phyloP scores from a whole-genome alignment of 2,888 invertebrate species.

The Drosophila limbata region DNA sequence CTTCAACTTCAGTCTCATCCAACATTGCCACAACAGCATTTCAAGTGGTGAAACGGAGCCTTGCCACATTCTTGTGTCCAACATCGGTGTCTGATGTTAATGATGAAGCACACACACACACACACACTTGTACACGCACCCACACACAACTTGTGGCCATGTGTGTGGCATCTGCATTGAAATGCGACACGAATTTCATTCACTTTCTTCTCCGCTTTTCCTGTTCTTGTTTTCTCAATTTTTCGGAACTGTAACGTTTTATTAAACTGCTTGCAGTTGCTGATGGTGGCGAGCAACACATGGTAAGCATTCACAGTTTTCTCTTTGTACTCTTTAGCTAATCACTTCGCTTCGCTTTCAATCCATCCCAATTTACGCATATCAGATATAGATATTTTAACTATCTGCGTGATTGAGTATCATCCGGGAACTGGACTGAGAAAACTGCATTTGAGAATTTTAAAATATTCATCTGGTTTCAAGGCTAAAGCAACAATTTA shows the following conservation, averaged over 20 bases:
- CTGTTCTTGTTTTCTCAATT: background rate
- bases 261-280: background rate
- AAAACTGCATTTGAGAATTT: background rate
- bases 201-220: constrained; percentile 9
- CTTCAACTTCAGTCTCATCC: constrained; percentile 28
- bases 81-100: constrained; percentile 47
- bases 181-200: constrained; percentile 52
- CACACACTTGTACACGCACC: background rate
- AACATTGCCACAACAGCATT: constrained; percentile 45
- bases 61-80: constrained; percentile 45
- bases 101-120: constrained; percentile 45
- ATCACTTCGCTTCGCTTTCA: constrained; percentile 25
- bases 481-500: background rate
- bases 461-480: no score
- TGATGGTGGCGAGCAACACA: constrained; percentile 3
- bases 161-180: constrained; percentile 56
- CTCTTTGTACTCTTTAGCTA: constrained; percentile 3
- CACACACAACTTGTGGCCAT: constrained; percentile 15
- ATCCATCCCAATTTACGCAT: constrained; percentile 1
- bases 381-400: constrained; percentile 1
- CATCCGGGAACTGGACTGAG: background rate
- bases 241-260: constrained; percentile 27
- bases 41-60: constrained; percentile 10
- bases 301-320: constrained; percentile 20
- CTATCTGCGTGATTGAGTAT: background rate